Percentiles rank a stretch among this genome's conserved stretches.
These are phyloP conservation scores for Brachypodius melanocephalos DNA, from an alignment of 2,113 vertebrate species.

Conservation along the genomic window DNA sequence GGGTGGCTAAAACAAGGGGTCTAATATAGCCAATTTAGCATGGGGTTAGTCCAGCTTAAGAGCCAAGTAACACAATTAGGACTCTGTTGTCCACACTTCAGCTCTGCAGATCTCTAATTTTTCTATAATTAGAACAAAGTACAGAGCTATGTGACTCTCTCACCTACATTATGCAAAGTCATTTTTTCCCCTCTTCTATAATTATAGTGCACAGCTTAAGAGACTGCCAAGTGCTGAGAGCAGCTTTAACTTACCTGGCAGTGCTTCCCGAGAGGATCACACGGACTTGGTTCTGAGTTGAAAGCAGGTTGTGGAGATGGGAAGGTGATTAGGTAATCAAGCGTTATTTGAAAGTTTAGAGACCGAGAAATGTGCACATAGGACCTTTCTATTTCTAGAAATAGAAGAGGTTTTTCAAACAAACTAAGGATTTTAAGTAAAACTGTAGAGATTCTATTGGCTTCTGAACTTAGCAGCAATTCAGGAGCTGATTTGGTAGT, in stretches of 20 bases:
- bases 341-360: not conserved
- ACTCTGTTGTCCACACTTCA: not conserved
- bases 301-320: not conserved
- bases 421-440: not conserved
- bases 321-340: not conserved
- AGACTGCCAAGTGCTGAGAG: not conserved
- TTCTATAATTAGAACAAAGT: slow-evolving; percentile 31
- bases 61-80: slow-evolving; percentile 4
- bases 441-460: not conserved
- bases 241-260: not conserved
- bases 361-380: not conserved
- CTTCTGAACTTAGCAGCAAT: not conserved
- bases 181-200: not conserved
- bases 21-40: not conserved
- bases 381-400: not conserved
- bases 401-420: not conserved
- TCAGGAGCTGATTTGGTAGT: not conserved
- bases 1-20: not conserved
- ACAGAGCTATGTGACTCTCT: slow-evolving; percentile 1
- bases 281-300: not conserved
- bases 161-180: not conserved
- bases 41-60: not conserved
- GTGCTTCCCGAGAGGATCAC: not conserved
- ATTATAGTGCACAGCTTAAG: slow-evolving; percentile 31
- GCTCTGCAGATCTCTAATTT: not conserved